These are phyloP conservation scores for Pyrrhia umbra DNA, from an alignment of 2,888 invertebrate genomes.

Conservation along the genomic window DNA sequence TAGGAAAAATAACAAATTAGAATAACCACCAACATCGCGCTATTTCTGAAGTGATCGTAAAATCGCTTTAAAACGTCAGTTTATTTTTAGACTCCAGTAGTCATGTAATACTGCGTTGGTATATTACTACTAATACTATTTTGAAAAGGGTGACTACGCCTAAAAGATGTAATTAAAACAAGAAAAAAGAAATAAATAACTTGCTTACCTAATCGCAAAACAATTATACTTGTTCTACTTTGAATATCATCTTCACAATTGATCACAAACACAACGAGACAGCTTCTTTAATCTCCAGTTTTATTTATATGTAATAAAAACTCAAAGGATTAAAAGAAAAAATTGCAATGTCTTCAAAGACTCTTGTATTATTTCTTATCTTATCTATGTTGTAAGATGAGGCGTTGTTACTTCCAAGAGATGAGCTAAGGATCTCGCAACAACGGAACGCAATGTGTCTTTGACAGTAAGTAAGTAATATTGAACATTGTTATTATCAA, in stretches of 20 bases:
- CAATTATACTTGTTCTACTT: not conserved
- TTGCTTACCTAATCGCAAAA: slow-evolving; percentile 7
- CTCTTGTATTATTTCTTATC: not conserved
- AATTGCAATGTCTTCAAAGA: not conserved
- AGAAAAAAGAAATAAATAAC: too few species aligned
- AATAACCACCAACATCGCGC: too few species aligned
- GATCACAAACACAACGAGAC: not conserved
- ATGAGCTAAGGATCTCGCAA: slow-evolving; percentile 21
- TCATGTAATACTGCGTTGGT: too few species aligned
- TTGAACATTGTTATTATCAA: slow-evolving; percentile 14
- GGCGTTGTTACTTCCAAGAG: not conserved
- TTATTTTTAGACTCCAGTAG: too few species aligned
- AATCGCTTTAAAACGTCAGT: too few species aligned
- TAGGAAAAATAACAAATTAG: too few species aligned
- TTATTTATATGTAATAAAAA: slow-evolving; percentile 1
- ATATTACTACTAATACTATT: too few species aligned
- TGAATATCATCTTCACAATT: not conserved
- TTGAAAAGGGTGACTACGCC: too few species aligned
- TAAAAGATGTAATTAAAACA: too few species aligned
- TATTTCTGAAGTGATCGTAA: too few species aligned
- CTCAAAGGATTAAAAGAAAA: not conserved
- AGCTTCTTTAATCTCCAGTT: not conserved
- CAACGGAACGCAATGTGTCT: slow-evolving; percentile 5
- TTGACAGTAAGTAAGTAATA: slow-evolving; percentile 15
- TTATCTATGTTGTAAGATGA: not conserved